Conservation (phyloP, 2,888 invertebrate species). For the Allolobophora icterica region DNA sequence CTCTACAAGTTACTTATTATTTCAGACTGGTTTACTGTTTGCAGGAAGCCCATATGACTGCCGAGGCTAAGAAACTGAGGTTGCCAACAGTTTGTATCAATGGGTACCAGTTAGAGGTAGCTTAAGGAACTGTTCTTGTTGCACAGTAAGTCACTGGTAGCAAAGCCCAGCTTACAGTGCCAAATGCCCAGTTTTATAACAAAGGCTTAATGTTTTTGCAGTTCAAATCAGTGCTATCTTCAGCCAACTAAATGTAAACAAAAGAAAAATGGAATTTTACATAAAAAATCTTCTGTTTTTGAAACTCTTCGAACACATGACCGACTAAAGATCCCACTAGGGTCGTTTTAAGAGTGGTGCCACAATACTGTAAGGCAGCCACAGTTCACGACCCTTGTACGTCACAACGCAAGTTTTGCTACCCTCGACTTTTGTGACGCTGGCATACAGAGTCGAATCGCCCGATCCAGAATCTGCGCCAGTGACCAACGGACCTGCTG, state of each 20-base stretch:
- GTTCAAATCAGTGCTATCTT: neutral
- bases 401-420: neutral
- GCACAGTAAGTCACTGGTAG: neutral
- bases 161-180: neutral
- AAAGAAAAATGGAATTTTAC: neutral
- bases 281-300: neutral
- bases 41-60: neutral
- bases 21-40: neutral
- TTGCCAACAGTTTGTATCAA: neutral
- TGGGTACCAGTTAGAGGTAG: neutral
- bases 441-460: neutral
- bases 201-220: neutral
- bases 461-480: neutral
- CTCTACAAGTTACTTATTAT: too few species aligned
- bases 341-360: neutral
- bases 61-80: too few species aligned
- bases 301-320: neutral
- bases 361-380: constrained; percentile 17
- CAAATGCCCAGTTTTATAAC: neutral
- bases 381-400: neutral
- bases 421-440: neutral
- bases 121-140: neutral
- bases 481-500: neutral
- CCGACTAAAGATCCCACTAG: neutral
- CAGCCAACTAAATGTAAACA: neutral